Evolutionary conservation across 37 sponge, comb jelly and placozoan genomes (phyloP).

Genomic region (Ephydatia muelleri): DNA sequence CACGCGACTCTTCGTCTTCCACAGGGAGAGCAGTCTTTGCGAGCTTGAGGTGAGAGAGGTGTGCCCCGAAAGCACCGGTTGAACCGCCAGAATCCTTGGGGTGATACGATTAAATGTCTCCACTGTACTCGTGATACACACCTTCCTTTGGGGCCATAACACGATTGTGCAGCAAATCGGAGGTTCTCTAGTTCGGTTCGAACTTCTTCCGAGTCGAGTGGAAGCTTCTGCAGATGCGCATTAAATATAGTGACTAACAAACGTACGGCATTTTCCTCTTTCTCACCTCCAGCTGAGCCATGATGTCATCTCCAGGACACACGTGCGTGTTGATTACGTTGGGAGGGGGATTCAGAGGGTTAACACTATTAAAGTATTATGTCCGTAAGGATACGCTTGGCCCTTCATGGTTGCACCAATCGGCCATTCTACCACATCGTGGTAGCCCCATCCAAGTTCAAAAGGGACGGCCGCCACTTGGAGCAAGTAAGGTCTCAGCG

Average conservation of each 20-base stretch:
- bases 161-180: neutral
- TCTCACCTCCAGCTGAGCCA: neutral
- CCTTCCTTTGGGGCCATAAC: conserved; percentile 22
- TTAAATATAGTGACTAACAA: neutral
- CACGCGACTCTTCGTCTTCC: conserved; percentile 13
- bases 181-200: conserved; percentile 4
- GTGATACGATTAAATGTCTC: neutral
- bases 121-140: neutral
- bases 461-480: conserved; percentile 77
- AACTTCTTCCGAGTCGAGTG: conserved; percentile 5
- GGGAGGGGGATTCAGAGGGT: conserved; percentile 4
- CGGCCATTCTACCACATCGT: conserved; percentile 91
- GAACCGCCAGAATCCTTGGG: conserved; percentile 23
- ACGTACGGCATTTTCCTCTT: conserved; percentile 4
- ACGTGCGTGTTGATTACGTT: conserved; percentile 3
- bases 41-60: conserved; percentile 43
- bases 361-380: neutral
- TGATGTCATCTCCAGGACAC: neutral
- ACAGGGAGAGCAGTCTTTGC: conserved; percentile 29
- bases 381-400: conserved; percentile 72
- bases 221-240: neutral
- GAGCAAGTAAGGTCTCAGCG: conserved; percentile 69
- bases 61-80: conserved; percentile 32
- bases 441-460: conserved; percentile 64
- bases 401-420: conserved; percentile 81